Evolutionary conservation across 2,888 invertebrate genomes (phyloP), one percentile per base, ranked within the genome.

Genomic region (Lepetodrilus schrolli): DNA sequence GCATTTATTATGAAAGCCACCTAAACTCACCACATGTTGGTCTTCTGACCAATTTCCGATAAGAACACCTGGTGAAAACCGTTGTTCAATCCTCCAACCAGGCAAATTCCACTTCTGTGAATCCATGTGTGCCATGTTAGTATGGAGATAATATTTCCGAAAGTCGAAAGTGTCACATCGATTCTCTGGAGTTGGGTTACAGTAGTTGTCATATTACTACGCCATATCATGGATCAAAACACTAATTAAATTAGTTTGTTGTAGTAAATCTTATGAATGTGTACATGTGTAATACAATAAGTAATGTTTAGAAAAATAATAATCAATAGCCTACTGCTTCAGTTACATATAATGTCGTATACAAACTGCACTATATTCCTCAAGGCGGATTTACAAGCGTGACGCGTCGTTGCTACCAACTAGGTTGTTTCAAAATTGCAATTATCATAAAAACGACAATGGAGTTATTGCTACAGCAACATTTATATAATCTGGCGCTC

Each of bases 1-100:
- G 23, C 17, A 23, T 30, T 30, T 1, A 26, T n/a, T 1, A 26
- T n/a, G 1, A 47, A 7, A 13, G 5, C 13, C 26, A 21, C 47
- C 38, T 47, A 17, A 8, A 83, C 86, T 82, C 80, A 89, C 89
- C 50, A 80, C 81, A 65, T 86, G 78, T 75, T 87, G 82, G 17
- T 89, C 88, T 77, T 90, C 89, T 2, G 80, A 74, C 90, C 90
- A 90, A 78, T 90, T 90, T 73, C 89, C 89, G n/a, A 90, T 89
- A 21, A 90, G 79, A 51, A 90, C 90, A 47, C 86, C 87, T 0
- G 84, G 84, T 7, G 87, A 77, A 81, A 78, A 90, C 72, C 82
- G 81, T 72, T 89, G 89, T 76, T 88, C 88, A 58, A 89, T 88
- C 77, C 87, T 82, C 89, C 89, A 89, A 21, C 88, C 87, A 47